These are phyloP conservation scores for Brevimyrus niger DNA, from an alignment of 2,113 vertebrate species.

Conservation along the genomic window DNA sequence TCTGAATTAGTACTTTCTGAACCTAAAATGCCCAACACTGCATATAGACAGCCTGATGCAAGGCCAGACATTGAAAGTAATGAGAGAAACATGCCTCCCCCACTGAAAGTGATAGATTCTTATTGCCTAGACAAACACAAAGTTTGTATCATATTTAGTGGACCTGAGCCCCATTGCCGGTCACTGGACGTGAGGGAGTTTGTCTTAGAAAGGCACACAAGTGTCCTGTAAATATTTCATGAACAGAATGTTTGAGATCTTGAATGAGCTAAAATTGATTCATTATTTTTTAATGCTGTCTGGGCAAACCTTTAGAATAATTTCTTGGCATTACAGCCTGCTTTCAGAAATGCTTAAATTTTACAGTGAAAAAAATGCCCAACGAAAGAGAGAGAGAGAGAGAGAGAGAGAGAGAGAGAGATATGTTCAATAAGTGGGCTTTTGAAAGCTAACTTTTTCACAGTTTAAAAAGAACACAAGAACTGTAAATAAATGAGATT, in stretches of 20 bases:
- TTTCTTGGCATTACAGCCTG: slow-evolving; percentile 23
- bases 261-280: slow-evolving; percentile 53
- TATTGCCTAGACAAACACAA: background rate
- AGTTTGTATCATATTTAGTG: background rate
- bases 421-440: background rate
- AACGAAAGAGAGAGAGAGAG: background rate
- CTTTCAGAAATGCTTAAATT: background rate
- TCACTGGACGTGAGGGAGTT: slow-evolving; percentile 27
- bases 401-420: background rate
- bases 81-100: background rate
- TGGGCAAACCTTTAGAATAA: slow-evolving; percentile 49
- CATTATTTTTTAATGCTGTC: slow-evolving; percentile 55
- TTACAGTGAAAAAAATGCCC: background rate
- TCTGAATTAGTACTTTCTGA: background rate
- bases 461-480: background rate
- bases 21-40: background rate
- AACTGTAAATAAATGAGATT: background rate
- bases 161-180: background rate
- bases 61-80: background rate
- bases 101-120: background rate
- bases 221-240: slow-evolving; percentile 54
- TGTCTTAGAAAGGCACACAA: slow-evolving; percentile 49
- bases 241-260: slow-evolving; percentile 53
- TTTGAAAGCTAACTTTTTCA: background rate
- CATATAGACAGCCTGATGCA: background rate